A percentile compares a stretch with the other conserved stretches of the same genome.
Conservation (phyloP, 2,797 vertebrate genomes). For the Sebastes minor region DNA sequence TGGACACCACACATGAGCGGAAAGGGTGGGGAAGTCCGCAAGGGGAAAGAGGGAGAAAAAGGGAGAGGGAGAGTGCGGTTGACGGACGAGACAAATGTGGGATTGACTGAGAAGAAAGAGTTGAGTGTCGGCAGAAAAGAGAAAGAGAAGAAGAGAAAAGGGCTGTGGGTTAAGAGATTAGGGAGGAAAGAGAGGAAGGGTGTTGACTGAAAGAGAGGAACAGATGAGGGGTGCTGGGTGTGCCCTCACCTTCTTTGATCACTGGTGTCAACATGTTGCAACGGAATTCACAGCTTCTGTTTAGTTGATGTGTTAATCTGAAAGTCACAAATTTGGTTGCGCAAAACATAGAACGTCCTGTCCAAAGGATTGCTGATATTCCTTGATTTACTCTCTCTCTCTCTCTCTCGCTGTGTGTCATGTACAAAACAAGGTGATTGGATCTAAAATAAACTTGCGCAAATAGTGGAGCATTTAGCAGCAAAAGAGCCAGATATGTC, state of each 20-base stretch:
- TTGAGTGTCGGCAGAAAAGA: conserved; percentile 8
- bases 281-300: conserved; percentile 48
- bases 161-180: conserved; percentile 43
- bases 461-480: not conserved
- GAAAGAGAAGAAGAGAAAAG: conserved; percentile 33
- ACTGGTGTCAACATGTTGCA: conserved; percentile 55
- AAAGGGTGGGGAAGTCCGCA: conserved; percentile 52
- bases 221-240: conserved; percentile 62
- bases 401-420: not conserved
- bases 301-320: conserved; percentile 5
- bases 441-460: not conserved
- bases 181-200: conserved; percentile 65
- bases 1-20: conserved; percentile 51
- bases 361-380: not conserved
- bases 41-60: conserved; percentile 7
- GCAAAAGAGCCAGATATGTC: not conserved
- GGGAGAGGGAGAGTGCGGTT: not conserved
- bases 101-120: conserved; percentile 24
- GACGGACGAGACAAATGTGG: conserved; percentile 36
- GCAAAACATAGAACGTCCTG: not conserved
- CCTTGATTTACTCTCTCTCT: not conserved
- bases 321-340: not conserved
- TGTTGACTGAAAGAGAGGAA: conserved; percentile 67
- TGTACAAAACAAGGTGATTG: not conserved
- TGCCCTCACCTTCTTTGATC: conserved; percentile 72